phyloP scores from a whole-genome alignment of 2,113 vertebrate species.

The Embiotoca jacksoni region DNA sequence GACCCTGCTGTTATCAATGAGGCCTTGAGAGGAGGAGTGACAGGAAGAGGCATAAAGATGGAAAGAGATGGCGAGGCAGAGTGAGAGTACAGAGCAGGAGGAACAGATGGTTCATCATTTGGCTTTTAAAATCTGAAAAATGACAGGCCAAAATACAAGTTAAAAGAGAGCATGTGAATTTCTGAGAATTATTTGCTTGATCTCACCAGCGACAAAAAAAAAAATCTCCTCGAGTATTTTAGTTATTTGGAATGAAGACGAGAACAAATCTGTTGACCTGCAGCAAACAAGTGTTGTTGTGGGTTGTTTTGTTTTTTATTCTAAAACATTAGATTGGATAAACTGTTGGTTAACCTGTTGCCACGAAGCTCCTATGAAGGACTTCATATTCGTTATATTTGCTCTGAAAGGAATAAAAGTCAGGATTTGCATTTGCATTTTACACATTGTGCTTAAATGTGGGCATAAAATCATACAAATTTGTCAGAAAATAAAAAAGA shows the following conservation, averaged over 20 bases:
- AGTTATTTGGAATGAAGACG: not conserved
- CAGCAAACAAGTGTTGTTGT: too few species aligned
- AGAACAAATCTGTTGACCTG: too few species aligned
- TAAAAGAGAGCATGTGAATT: too few species aligned
- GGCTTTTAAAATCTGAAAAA: not conserved
- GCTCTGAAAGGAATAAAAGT: not conserved
- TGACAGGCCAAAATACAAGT: too few species aligned
- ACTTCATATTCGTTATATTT: not conserved
- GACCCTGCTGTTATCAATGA: constrained; percentile 63
- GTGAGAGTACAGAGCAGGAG: constrained; percentile 17
- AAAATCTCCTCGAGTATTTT: too few species aligned
- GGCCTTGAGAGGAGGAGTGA: constrained; percentile 39
- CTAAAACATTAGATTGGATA: too few species aligned
- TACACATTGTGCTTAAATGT: not conserved
- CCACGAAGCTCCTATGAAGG: not conserved
- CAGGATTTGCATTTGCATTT: not conserved
- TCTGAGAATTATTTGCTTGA: not conserved
- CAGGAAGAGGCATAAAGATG: constrained; percentile 25
- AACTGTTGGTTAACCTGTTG: not conserved
- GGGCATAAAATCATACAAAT: not conserved
- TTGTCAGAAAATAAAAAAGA: not conserved
- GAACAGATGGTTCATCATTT: constrained; percentile 33
- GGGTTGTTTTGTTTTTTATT: too few species aligned
- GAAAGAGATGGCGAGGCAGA: not conserved
- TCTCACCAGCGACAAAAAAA: not conserved